Evolutionary conservation across 2,113 vertebrate species (phyloP).

Genomic region (Lampris megalopsis): DNA sequence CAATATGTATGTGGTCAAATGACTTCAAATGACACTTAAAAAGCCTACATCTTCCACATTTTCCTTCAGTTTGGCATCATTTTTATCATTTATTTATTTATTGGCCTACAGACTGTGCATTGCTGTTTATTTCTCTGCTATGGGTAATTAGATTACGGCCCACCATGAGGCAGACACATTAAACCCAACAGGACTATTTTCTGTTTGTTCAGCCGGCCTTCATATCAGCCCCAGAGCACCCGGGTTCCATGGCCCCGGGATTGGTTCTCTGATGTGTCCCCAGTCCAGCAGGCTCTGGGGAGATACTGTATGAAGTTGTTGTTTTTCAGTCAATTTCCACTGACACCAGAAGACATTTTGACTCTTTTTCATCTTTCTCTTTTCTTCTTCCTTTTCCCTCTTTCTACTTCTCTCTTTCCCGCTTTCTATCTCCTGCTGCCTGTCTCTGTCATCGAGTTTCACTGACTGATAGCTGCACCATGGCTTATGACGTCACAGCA

Average conservation of each 20-base stretch:
- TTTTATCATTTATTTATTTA: not conserved
- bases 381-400: slow-evolving; percentile 17
- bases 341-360: slow-evolving; percentile 47
- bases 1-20: slow-evolving; percentile 15
- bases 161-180: slow-evolving; percentile 49
- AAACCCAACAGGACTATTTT: slow-evolving; percentile 56
- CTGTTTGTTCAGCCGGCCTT: slow-evolving; percentile 71
- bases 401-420: slow-evolving; percentile 16
- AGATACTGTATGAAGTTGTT: slow-evolving; percentile 49
- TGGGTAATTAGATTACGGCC: slow-evolving; percentile 65
- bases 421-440: not conserved
- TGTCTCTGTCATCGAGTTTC: not conserved
- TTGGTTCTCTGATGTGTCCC: slow-evolving; percentile 63
- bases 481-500: slow-evolving; percentile 22
- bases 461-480: slow-evolving; percentile 33
- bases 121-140: slow-evolving; percentile 15
- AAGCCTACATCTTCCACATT: not conserved
- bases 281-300: slow-evolving; percentile 50
- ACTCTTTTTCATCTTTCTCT: slow-evolving; percentile 10
- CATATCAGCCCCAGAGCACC: slow-evolving; percentile 52
- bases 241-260: slow-evolving; percentile 36
- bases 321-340: slow-evolving; percentile 56
- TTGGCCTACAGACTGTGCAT: not conserved
- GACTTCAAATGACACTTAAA: slow-evolving; percentile 13
- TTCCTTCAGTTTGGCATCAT: slow-evolving; percentile 9